Percentiles rank a stretch among this genome's conserved stretches.
Evolutionary conservation across 2,888 invertebrate genomes (phyloP).

Genomic region (Mesopsocus fuscifrons): DNA sequence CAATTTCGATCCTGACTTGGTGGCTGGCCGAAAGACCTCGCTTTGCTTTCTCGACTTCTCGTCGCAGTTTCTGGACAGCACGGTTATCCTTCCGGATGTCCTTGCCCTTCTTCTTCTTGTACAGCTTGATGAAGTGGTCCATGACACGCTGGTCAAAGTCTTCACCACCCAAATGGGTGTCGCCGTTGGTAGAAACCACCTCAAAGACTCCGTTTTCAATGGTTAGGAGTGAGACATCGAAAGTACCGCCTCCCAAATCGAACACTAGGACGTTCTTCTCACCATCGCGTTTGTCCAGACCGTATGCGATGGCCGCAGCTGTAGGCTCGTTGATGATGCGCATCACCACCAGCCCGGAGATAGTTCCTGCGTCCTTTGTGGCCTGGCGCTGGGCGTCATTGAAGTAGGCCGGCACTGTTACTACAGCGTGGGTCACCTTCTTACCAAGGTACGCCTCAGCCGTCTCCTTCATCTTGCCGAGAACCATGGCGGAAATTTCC

Average conservation of each 20-base stretch:
- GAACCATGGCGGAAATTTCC: conserved; percentile 98
- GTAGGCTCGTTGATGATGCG: conserved; percentile 97
- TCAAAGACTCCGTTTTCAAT: conserved; percentile 99
- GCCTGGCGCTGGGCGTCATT: conserved; percentile 99
- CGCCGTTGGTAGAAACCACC: conserved; percentile 79
- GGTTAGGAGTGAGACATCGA: conserved; percentile 93
- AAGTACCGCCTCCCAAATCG: conserved; percentile 98
- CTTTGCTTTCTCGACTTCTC: conserved; percentile 96
- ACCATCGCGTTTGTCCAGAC: conserved; percentile 89
- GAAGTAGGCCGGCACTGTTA: conserved; percentile 96
- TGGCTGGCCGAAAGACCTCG: conserved; percentile 85
- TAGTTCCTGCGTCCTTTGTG: conserved; percentile 94
- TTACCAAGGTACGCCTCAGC: conserved; percentile 96
- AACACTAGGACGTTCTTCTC: conserved; percentile 98
- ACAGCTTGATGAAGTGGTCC: conserved; percentile 97
- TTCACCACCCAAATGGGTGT: conserved; percentile 96
- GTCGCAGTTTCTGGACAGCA: conserved; percentile 86
- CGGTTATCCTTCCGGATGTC: conserved; percentile 88
- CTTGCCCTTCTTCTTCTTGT: conserved; percentile 98
- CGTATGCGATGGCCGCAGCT: conserved; percentile 92
- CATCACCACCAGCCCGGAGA: conserved; percentile 82
- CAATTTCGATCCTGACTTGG: conserved; percentile 95
- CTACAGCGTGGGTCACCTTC: conserved; percentile 72
- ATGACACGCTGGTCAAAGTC: conserved; percentile 97
- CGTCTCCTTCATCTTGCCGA: conserved; percentile 94